A percentile compares a stretch with the other conserved stretches of the same genome.
Conservation (phyloP, 2,797 vertebrate genomes). For the Urocyon cinereoargenteus region DNA sequence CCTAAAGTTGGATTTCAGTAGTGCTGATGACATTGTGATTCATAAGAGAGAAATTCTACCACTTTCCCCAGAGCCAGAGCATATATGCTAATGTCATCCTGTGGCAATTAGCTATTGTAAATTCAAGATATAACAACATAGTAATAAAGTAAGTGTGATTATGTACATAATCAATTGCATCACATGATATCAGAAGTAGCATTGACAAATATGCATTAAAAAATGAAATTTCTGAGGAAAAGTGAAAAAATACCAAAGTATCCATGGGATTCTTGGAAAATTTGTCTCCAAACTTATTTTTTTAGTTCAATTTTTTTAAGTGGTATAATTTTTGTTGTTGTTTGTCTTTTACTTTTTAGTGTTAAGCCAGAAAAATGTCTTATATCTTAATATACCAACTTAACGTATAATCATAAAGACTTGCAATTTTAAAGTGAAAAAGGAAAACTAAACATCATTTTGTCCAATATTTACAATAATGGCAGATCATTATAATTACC, state of each 20-base stretch:
- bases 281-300: neutral
- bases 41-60: neutral
- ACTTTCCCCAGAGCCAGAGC: neutral
- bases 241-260: neutral
- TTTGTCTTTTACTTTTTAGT: neutral
- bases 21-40: neutral
- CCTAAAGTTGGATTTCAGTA: slow-evolving; percentile 4
- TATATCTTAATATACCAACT: neutral
- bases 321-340: neutral
- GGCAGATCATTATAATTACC: neutral
- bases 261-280: neutral
- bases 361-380: neutral
- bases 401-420: neutral
- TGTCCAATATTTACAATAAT: neutral
- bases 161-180: neutral
- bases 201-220: neutral
- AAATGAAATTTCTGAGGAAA: neutral
- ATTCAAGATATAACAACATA: neutral
- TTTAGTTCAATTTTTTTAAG: neutral
- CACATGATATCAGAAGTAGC: neutral
- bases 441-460: neutral
- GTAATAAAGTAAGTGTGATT: neutral
- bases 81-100: neutral
- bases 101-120: neutral
- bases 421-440: slow-evolving; percentile 42